Conservation (phyloP, 2,888 invertebrate genomes). For the Laspeyria flexula region DNA sequence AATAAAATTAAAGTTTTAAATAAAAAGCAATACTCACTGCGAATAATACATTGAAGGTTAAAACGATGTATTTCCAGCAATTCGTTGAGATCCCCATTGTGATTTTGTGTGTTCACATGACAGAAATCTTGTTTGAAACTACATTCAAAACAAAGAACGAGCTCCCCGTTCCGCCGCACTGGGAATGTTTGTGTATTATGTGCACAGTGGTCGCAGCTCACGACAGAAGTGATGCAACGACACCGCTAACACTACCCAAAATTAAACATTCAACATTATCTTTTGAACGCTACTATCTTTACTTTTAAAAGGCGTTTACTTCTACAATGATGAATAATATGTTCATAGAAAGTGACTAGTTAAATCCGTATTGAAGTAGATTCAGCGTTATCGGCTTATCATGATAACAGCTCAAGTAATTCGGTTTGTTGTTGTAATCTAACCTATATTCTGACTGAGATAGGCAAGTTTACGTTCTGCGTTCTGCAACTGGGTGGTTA, state of each 20-base stretch:
- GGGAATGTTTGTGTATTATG: slow-evolving; percentile 73
- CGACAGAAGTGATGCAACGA: slow-evolving; percentile 69
- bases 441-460: slow-evolving; percentile 68
- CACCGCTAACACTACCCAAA: slow-evolving; percentile 61
- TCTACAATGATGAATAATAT: slow-evolving; percentile 30
- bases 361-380: slow-evolving; percentile 48
- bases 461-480: slow-evolving; percentile 50
- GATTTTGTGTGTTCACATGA: slow-evolving; percentile 71
- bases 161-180: slow-evolving; percentile 76
- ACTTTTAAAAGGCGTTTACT: slow-evolving; percentile 46
- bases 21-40: slow-evolving; percentile 71
- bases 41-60: slow-evolving; percentile 80
- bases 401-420: slow-evolving; percentile 55
- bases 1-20: slow-evolving; percentile 39
- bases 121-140: slow-evolving; percentile 71
- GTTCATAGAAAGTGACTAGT: slow-evolving; percentile 56
- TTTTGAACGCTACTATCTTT: slow-evolving; percentile 48
- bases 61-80: slow-evolving; percentile 82
- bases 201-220: slow-evolving; percentile 46
- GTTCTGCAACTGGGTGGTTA: slow-evolving; percentile 47
- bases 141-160: slow-evolving; percentile 76
- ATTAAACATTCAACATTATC: slow-evolving; percentile 74
- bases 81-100: slow-evolving; percentile 80
- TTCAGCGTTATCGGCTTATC: slow-evolving; percentile 70
- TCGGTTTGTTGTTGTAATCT: slow-evolving; percentile 56